These are phyloP conservation scores for Geotrupes spiniger DNA, from an alignment of 2,888 invertebrate species.

Conservation along the genomic window DNA sequence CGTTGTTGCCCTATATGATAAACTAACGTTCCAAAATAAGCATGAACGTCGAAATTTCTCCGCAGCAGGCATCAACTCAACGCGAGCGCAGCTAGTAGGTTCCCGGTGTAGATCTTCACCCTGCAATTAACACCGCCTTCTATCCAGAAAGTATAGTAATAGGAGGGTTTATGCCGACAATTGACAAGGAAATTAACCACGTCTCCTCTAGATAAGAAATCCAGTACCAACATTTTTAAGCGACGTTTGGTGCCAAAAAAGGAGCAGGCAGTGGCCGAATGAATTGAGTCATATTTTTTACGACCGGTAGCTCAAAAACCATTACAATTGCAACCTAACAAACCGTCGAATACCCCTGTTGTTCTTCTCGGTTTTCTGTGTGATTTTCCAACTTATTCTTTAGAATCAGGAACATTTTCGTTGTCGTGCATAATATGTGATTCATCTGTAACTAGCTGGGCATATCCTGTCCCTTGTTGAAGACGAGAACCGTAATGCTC, in stretches of 20 bases:
- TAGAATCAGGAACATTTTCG: too few species aligned
- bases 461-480: too few species aligned
- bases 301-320: constrained; percentile 62
- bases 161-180: constrained; percentile 82
- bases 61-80: constrained; percentile 44
- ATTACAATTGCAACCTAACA: constrained; percentile 30
- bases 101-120: constrained; percentile 46
- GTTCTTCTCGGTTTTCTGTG: too few species aligned
- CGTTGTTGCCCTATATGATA: too few species aligned
- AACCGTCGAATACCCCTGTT: constrained; percentile 49
- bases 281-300: constrained; percentile 69
- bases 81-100: constrained; percentile 37
- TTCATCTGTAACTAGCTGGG: too few species aligned
- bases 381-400: too few species aligned
- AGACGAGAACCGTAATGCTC: too few species aligned
- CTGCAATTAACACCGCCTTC: constrained; percentile 73
- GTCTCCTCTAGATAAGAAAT: constrained; percentile 55
- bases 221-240: constrained; percentile 31
- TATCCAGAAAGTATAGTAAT: constrained; percentile 77
- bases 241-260: constrained; percentile 12
- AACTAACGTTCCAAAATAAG: constrained; percentile 9
- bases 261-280: constrained; percentile 62
- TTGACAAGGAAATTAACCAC: constrained; percentile 59
- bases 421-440: too few species aligned
- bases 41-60: constrained; percentile 42